These are phyloP conservation scores for Leptopilina boulardi DNA, from an alignment of 1,140 invertebrate genomes.

Conservation along the genomic window DNA sequence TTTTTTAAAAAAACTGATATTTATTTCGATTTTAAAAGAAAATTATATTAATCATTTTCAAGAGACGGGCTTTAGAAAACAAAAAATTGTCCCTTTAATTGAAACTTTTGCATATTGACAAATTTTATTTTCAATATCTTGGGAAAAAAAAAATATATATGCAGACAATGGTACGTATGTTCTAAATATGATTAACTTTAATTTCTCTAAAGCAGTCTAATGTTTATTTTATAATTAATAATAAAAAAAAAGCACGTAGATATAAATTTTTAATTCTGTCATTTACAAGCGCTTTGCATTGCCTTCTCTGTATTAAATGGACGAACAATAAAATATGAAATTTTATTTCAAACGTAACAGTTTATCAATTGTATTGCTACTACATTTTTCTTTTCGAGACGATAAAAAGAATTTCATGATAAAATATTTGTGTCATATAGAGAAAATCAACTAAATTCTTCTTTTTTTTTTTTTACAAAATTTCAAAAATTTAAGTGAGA, in stretches of 20 bases:
- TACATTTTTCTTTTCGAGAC: no score
- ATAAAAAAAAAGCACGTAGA: constrained; percentile 1
- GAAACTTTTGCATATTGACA: no score
- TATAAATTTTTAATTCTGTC: constrained; percentile 21
- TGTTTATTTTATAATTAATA: not conserved
- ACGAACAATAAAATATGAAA: constrained; percentile 5
- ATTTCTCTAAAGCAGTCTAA: not conserved
- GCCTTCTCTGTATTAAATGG: not conserved
- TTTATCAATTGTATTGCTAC: not conserved
- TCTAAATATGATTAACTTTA: not conserved
- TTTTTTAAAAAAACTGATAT: no score
- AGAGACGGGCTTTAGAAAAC: not conserved
- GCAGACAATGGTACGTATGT: not conserved
- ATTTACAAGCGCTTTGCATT: constrained; percentile 20
- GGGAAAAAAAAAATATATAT: not conserved
- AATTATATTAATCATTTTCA: no score
- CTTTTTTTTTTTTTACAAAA: no score
- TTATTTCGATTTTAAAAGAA: no score
- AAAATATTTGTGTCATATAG: no score
- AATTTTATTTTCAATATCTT: not conserved
- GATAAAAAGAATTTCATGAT: no score
- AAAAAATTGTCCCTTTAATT: no score
- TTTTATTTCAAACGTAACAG: not conserved
- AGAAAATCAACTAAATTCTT: no score
- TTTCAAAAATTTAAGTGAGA: no score